A percentile compares a stretch with the other conserved stretches of the same genome.
Conservation (phyloP, 2,888 invertebrate species). For the Aradus depressus region DNA sequence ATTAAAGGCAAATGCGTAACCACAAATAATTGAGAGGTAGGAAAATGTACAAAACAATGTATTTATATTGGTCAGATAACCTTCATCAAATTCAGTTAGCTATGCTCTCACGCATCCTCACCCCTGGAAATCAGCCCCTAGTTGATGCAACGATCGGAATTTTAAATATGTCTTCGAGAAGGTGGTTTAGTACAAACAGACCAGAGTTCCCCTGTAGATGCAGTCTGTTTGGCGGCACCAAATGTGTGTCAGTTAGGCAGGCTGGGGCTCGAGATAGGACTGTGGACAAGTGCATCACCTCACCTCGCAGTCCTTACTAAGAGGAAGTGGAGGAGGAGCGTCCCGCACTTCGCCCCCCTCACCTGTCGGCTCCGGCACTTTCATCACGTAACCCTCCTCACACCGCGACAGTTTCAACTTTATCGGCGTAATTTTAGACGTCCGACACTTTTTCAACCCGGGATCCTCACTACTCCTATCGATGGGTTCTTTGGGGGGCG, state of each 20-base stretch:
- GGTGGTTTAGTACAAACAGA: too few relatives aligned
- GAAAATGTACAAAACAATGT: too few relatives aligned
- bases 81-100: too few relatives aligned
- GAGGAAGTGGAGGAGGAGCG: slow-evolving; percentile 41
- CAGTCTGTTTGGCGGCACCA: too few relatives aligned
- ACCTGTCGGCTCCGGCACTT: slow-evolving; percentile 33
- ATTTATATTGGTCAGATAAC: too few relatives aligned
- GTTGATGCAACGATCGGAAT: too few relatives aligned
- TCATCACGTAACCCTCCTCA: slow-evolving; percentile 56
- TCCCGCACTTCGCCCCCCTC: slow-evolving; percentile 10
- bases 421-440: slow-evolving; percentile 63
- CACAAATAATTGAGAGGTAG: too few relatives aligned
- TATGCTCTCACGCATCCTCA: too few relatives aligned
- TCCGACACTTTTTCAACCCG: slow-evolving; percentile 47
- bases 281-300: slow-evolving; percentile 59
- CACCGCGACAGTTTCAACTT: slow-evolving; percentile 73
- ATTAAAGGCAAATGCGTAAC: too few relatives aligned
- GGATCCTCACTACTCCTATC: slow-evolving; percentile 33
- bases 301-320: slow-evolving; percentile 75
- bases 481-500: slow-evolving; percentile 38
- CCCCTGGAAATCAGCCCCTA: too few relatives aligned
- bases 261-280: background rate
- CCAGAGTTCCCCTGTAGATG: too few relatives aligned
- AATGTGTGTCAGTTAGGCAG: background rate
- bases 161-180: too few relatives aligned